Evolutionary conservation across 2,113 vertebrate genomes (phyloP).

Genomic region (Oncorhynchus mykiss): DNA sequence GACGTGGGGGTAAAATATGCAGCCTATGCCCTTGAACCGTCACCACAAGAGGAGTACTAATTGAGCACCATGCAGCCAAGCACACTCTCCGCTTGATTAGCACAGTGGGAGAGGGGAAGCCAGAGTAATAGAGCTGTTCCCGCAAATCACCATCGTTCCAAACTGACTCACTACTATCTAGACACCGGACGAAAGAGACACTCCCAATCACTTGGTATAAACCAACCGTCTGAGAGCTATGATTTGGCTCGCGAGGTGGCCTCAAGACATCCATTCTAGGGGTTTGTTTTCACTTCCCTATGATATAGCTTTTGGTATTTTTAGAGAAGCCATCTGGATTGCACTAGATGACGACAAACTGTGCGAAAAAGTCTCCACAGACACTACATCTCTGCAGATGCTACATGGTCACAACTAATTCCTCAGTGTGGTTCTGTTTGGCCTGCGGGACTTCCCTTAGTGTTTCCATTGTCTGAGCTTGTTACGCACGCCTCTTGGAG

Average conservation of each 20-base stretch:
- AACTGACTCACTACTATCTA: too few relatives aligned
- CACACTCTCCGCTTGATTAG: background rate
- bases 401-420: too few relatives aligned
- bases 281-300: constrained; percentile 16
- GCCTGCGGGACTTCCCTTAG: constrained; percentile 28
- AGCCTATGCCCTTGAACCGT: too few relatives aligned
- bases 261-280: constrained; percentile 21
- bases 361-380: background rate
- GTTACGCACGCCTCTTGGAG: too few relatives aligned
- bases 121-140: background rate
- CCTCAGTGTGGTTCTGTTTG: constrained; percentile 26
- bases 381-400: too few relatives aligned
- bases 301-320: background rate
- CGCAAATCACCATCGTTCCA: background rate
- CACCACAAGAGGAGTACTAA: background rate
- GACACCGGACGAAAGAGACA: too few relatives aligned
- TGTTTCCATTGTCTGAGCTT: constrained; percentile 16
- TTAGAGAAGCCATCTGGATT: constrained; percentile 24
- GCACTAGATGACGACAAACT: constrained; percentile 22
- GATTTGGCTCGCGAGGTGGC: background rate
- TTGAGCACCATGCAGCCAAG: background rate
- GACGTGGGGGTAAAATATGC: too few relatives aligned
- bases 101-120: background rate
- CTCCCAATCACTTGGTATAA: too few relatives aligned
- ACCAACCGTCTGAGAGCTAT: too few relatives aligned